A percentile compares a stretch with the other conserved stretches of the same genome.
These are phyloP conservation scores for Pseudobourletiella spinata DNA, from an alignment of 1,140 invertebrate species.

Conservation along the genomic window DNA sequence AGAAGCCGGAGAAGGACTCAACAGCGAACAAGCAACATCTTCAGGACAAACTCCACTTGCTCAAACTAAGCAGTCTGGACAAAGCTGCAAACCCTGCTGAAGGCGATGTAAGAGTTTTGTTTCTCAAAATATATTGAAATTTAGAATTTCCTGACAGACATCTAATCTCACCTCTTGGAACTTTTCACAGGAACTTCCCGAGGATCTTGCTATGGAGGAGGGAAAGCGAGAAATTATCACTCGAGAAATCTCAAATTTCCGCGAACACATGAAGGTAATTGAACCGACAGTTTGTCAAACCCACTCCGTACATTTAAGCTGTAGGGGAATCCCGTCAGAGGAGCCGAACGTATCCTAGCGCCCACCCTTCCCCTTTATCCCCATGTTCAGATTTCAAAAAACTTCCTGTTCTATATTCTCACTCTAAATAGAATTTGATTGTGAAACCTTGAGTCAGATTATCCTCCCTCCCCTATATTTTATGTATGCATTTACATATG, in stretches of 20 bases:
- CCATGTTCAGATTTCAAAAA: too few relatives aligned
- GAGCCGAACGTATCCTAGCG: too few relatives aligned
- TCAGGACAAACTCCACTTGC: constrained; percentile 34
- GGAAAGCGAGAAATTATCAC: constrained; percentile 88
- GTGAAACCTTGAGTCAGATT: too few relatives aligned
- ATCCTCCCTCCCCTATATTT: too few relatives aligned
- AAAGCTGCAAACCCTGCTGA: constrained; percentile 7
- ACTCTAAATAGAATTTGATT: too few relatives aligned
- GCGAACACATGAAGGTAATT: constrained; percentile 89
- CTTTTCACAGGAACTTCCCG: constrained; percentile 47
- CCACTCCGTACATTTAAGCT: not conserved
- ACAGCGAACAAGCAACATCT: constrained; percentile 24
- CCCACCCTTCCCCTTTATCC: too few relatives aligned
- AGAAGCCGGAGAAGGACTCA: constrained; percentile 28
- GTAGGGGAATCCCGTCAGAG: too few relatives aligned
- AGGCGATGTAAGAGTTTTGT: not conserved
- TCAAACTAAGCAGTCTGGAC: constrained; percentile 34
- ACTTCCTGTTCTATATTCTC: too few relatives aligned
- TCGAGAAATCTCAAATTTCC: constrained; percentile 90
- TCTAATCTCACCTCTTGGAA: too few relatives aligned
- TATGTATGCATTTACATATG: too few relatives aligned
- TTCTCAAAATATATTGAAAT: too few relatives aligned
- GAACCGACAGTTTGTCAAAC: not conserved
- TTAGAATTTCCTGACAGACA: too few relatives aligned
- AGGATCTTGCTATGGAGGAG: constrained; percentile 83